phyloP scores from a whole-genome alignment of 2,113 vertebrate species.

The Syngnathus scovelli region DNA sequence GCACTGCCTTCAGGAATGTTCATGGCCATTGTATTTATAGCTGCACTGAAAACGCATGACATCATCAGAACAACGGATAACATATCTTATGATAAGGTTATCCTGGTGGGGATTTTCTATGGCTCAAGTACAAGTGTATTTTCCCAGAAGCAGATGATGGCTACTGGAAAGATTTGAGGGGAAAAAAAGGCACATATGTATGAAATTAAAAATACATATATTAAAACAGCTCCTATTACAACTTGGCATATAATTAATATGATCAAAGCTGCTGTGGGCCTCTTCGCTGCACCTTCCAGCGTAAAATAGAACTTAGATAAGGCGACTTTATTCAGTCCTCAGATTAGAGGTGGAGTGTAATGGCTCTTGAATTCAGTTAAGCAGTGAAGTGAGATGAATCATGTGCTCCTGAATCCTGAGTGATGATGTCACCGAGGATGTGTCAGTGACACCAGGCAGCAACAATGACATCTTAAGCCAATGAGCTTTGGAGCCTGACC shows the following conservation, averaged over 20 bases:
- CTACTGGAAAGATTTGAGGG: constrained; percentile 8
- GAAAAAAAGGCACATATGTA: constrained; percentile 22
- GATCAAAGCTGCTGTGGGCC: constrained; percentile 39
- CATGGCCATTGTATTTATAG: constrained; percentile 57
- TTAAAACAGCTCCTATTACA: background rate
- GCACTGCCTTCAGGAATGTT: constrained; percentile 37
- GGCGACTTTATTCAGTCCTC: constrained; percentile 29
- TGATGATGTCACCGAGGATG: constrained; percentile 60
- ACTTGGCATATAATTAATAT: constrained; percentile 37
- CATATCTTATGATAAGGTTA: constrained; percentile 56
- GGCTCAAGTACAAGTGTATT: constrained; percentile 16
- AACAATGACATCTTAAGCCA: constrained; percentile 62
- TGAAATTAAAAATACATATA: background rate
- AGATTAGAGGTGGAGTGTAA: constrained; percentile 37
- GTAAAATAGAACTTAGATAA: constrained; percentile 32
- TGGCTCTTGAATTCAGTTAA: constrained; percentile 30
- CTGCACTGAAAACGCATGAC: constrained; percentile 52
- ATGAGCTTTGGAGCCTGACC: constrained; percentile 48
- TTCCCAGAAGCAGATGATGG: constrained; percentile 28
- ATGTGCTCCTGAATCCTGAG: constrained; percentile 26
- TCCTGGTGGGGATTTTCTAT: constrained; percentile 36
- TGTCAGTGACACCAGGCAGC: constrained; percentile 52
- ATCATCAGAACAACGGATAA: constrained; percentile 62
- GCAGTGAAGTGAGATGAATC: constrained; percentile 18
- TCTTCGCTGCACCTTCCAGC: constrained; percentile 31